Conservation (phyloP, 2,888 invertebrate genomes). For the Alloplasta piceator region DNA sequence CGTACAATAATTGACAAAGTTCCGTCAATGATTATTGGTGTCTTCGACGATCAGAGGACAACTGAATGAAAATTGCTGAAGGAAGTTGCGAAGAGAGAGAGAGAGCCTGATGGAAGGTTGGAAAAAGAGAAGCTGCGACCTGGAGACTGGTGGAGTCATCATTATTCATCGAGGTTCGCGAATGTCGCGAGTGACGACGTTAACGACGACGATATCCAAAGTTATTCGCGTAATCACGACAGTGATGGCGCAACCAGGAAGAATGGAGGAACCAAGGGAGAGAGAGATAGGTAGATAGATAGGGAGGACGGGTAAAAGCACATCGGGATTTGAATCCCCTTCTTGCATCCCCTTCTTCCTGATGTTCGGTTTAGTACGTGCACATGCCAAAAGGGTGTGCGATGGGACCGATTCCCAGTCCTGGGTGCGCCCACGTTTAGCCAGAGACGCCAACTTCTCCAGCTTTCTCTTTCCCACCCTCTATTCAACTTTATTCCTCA, state of each 20-base stretch:
- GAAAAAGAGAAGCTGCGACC: conserved; percentile 2
- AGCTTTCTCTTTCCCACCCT: conserved; percentile 33
- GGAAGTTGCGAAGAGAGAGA: conserved; percentile 28
- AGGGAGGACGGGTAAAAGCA: conserved; percentile 50
- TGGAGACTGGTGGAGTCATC: conserved; percentile 13
- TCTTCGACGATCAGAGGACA: background rate
- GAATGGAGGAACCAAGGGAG: conserved; percentile 33
- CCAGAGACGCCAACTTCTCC: conserved; percentile 25
- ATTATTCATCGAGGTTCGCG: conserved; percentile 54
- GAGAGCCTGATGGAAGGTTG: background rate
- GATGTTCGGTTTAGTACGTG: too few species aligned
- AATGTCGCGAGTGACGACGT: conserved; percentile 18
- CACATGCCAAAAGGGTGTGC: conserved; percentile 6
- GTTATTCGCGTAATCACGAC: conserved; percentile 60
- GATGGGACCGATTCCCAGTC: conserved; percentile 53
- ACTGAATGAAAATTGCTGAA: background rate
- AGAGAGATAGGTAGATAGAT: conserved; percentile 56
- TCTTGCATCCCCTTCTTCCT: conserved; percentile 22
- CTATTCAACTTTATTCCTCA: conserved; percentile 36
- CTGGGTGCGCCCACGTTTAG: conserved; percentile 54
- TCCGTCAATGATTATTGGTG: conserved; percentile 1
- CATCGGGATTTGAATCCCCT: conserved; percentile 61
- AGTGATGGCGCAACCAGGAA: background rate
- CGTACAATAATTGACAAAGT: conserved; percentile 11
- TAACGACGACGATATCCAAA: conserved; percentile 36